Evolutionary conservation across 2,888 invertebrate genomes (phyloP), one percentile per base, ranked within the genome.

Genomic region (Tipula helvola): DNA sequence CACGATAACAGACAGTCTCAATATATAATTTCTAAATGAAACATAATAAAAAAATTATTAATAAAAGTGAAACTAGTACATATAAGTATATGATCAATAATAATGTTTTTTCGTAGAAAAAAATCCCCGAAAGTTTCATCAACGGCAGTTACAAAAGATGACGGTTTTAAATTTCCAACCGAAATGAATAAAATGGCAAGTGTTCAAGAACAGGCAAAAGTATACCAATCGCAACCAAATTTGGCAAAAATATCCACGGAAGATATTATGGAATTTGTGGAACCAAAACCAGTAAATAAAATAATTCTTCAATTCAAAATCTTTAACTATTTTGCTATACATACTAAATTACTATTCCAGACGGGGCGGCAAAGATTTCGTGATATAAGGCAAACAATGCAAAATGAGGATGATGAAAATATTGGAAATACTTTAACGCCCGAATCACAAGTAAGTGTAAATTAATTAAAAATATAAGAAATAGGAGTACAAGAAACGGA

Each of bases 331-430:
- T 28, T 28, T 2, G 28, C 28, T 28, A 1, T 28, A 57, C 18
- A 18, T n/a, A 13, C 13, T 52, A 16, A 47, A 47, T 47, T 47
- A 10, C 7, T 57, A 87, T 87, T 88, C 88, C 90, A 91, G 91
- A 90, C 91, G 89, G 95, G 96, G 86, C 93, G 97, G 88, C 93
- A 94, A 89, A 94, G 95, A 90, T 96, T 97, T 92, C 95, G 96
- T 90, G 97, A 98, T 92, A 92, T 97, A 88, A 94, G 97, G 86
- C 95, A 96, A 90, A 95, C 95, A 90, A 95, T 97, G 94, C 96
- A 97, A 92, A 96, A 96, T 7, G 97, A 96, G 90, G 97, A 97
- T 90, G 97, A 97, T 89, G 95, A 95, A 89, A 94, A 93, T 87
- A 93, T 93, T 88, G 93, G 93, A 89, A 95, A 93, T 89, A 93